Conservation (phyloP, 2,113 vertebrate species). For the Lophotis ruficrista region DNA sequence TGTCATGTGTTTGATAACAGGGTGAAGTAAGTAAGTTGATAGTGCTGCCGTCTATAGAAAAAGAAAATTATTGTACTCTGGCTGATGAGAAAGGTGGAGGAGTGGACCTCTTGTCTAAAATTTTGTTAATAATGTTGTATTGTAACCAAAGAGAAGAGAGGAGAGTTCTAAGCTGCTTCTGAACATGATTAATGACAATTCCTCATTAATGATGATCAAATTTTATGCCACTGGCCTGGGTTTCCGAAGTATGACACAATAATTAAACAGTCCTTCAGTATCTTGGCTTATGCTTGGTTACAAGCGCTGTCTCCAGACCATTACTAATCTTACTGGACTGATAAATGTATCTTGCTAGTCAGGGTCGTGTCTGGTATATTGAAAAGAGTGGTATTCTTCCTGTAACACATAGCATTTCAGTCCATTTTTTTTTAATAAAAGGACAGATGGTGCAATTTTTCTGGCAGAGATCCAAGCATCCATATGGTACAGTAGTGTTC, state of each 20-base stretch:
- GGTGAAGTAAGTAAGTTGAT: background rate
- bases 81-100: background rate
- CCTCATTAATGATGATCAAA: background rate
- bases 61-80: background rate
- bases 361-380: background rate
- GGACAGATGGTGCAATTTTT: background rate
- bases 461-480: slow-evolving; percentile 2
- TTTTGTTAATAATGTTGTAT: background rate
- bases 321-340: background rate
- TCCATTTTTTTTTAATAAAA: background rate
- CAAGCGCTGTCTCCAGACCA: background rate
- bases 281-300: background rate
- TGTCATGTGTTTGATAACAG: background rate
- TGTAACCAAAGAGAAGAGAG: background rate
- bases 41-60: background rate
- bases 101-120: background rate
- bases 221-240: background rate
- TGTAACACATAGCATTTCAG: background rate
- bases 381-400: background rate
- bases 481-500: background rate
- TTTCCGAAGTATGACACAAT: background rate
- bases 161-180: background rate
- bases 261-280: background rate
- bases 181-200: background rate
- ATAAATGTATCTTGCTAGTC: background rate